These are phyloP conservation scores for Echiichthys vipera DNA, from an alignment of 2,797 vertebrate genomes.

Conservation along the genomic window DNA sequence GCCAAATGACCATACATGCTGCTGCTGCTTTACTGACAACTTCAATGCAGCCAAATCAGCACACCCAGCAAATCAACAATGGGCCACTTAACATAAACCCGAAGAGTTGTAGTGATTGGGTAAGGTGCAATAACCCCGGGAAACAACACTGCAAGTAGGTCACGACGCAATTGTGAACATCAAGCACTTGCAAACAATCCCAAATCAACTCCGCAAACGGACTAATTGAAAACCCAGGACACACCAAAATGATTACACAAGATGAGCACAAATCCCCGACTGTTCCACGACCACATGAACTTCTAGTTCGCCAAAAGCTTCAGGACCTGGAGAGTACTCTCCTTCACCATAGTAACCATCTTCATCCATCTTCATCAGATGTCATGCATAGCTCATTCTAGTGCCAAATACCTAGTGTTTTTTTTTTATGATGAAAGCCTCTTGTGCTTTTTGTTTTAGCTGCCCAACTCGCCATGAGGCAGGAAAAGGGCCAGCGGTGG, in stretches of 20 bases:
- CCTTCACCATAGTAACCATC: constrained; percentile 70
- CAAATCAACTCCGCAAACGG: neutral
- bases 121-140: neutral
- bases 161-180: constrained; percentile 20
- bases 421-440: constrained; percentile 70
- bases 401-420: constrained; percentile 60
- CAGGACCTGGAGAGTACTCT: constrained; percentile 67
- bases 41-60: constrained; percentile 37
- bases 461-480: constrained; percentile 44
- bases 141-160: constrained; percentile 16
- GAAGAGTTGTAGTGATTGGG: constrained; percentile 10
- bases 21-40: constrained; percentile 22
- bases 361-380: constrained; percentile 83
- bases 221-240: neutral
- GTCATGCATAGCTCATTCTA: constrained; percentile 59
- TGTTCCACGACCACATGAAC: constrained; percentile 18
- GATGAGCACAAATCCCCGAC: constrained; percentile 24
- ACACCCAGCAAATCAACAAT: constrained; percentile 25
- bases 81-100: constrained; percentile 6
- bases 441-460: constrained; percentile 64
- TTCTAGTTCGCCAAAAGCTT: constrained; percentile 51
- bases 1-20: constrained; percentile 8
- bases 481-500: constrained; percentile 53
- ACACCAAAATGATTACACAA: constrained; percentile 32
- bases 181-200: constrained; percentile 12